Conservation (phyloP, 1,140 invertebrate genomes). For the Brachionus plicatilis region DNA sequence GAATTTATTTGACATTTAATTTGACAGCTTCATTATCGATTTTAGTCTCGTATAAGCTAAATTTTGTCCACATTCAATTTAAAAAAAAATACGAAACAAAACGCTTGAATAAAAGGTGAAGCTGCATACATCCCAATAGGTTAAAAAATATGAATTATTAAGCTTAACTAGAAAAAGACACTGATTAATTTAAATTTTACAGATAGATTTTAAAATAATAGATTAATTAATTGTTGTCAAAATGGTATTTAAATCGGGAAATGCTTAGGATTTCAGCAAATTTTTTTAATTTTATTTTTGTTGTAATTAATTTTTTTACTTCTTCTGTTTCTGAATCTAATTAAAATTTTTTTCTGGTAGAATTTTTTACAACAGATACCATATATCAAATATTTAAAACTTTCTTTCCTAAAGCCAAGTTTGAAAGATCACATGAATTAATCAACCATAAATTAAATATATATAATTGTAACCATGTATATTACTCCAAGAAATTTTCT, state of each 20-base stretch:
- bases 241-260: background rate
- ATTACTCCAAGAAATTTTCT: no score
- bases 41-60: background rate
- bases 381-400: background rate
- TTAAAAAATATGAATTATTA: background rate
- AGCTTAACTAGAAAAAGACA: background rate
- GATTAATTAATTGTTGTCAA: background rate
- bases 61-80: background rate
- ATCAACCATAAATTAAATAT: background rate
- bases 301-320: background rate
- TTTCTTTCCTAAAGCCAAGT: background rate
- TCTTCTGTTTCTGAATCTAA: background rate
- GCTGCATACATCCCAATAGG: background rate
- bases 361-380: background rate
- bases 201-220: background rate
- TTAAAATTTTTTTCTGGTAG: background rate
- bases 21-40: slow-evolving; percentile 33
- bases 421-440: background rate
- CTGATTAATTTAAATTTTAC: background rate
- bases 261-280: background rate
- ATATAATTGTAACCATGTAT: background rate
- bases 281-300: background rate
- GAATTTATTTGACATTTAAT: background rate
- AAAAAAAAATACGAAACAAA: background rate
- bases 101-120: background rate